phyloP scores from a whole-genome alignment of 2,113 vertebrate species.

The Clinocottus analis region DNA sequence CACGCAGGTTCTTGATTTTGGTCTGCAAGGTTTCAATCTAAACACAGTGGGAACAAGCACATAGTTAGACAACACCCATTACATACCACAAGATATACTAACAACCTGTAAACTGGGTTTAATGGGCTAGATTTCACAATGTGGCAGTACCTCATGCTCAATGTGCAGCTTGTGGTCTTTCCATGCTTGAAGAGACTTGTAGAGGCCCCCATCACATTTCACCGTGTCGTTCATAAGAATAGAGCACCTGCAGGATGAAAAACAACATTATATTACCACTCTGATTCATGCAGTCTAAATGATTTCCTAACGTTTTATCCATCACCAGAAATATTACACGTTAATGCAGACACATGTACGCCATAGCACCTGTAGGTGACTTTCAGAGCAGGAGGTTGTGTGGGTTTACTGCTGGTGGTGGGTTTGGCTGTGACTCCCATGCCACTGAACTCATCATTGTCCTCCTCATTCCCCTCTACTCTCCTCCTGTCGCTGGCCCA shows the following conservation, averaged over 20 bases:
- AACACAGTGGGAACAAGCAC: constrained; percentile 12
- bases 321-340: constrained; percentile 32
- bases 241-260: constrained; percentile 86
- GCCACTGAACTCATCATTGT: constrained; percentile 90
- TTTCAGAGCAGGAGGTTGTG: constrained; percentile 88
- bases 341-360: neutral
- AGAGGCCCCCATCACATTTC: constrained; percentile 93
- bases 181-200: constrained; percentile 96
- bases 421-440: constrained; percentile 83
- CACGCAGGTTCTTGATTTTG: constrained; percentile 96
- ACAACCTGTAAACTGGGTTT: neutral
- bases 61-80: constrained; percentile 1
- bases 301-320: neutral
- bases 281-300: neutral
- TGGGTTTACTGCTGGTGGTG: constrained; percentile 76
- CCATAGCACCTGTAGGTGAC: constrained; percentile 91
- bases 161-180: constrained; percentile 98
- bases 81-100: neutral
- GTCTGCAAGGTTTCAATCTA: constrained; percentile 98
- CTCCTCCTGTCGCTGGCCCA: constrained; percentile 67
- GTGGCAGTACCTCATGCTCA: constrained; percentile 90
- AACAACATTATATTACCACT: neutral
- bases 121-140: neutral
- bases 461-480: constrained; percentile 75
- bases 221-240: constrained; percentile 95